Percentiles rank a stretch among this genome's conserved stretches.
Conservation (phyloP, 64 coral and sea anemone species). For the Stichodactyla mertensii region DNA sequence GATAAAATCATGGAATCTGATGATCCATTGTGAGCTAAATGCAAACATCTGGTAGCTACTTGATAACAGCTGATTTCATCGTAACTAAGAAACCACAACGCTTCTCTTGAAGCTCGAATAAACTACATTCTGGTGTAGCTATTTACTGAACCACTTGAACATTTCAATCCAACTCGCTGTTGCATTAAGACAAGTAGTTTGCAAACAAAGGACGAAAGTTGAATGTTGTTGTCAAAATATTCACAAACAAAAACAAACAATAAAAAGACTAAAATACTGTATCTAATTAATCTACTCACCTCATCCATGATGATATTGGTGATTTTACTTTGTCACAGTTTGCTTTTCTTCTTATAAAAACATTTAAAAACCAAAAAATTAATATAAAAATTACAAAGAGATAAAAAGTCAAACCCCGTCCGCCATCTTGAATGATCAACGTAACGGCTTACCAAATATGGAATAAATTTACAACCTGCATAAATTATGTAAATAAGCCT, state of each 20-base stretch:
- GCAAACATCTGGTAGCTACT: too few species aligned
- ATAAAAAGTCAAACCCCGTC: not conserved
- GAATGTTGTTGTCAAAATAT: not conserved
- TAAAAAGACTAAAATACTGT: not conserved
- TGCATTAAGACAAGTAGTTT: not conserved
- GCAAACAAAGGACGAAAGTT: not conserved
- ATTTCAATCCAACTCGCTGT: not conserved
- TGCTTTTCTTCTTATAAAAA: not conserved
- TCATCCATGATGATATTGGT: constrained; percentile 7
- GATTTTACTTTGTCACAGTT: not conserved
- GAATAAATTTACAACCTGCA: constrained; percentile 12
- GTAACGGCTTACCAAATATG: constrained; percentile 38
- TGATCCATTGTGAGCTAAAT: too few species aligned
- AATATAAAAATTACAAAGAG: not conserved
- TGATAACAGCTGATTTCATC: constrained; percentile 2
- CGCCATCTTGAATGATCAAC: constrained; percentile 34
- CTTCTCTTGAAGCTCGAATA: not conserved
- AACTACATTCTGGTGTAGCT: not conserved
- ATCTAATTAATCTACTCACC: not conserved
- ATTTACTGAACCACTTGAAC: constrained; percentile 1
- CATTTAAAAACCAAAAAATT: not conserved
- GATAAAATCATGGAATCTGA: too few species aligned
- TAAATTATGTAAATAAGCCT: constrained; percentile 9
- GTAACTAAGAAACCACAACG: constrained; percentile 7
- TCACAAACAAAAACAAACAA: constrained; percentile 1